Conservation (phyloP, 2,888 invertebrate species). For the Clusia tigrina region DNA sequence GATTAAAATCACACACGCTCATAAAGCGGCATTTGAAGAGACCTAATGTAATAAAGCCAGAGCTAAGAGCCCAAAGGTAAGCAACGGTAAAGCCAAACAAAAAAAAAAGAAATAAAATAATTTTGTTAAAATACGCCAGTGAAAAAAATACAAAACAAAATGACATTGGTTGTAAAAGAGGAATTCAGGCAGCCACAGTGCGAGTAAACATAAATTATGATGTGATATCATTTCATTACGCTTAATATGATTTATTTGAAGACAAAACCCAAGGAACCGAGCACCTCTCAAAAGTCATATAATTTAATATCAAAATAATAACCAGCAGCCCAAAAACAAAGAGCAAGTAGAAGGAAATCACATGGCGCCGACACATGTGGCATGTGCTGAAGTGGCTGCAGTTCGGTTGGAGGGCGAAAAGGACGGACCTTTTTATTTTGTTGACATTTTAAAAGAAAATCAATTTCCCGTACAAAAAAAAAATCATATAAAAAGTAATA, state of each 20-base stretch:
- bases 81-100: not conserved
- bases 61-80: not conserved
- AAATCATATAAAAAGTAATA: constrained; percentile 28
- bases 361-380: not conserved
- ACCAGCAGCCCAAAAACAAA: not conserved
- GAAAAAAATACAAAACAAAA: not conserved
- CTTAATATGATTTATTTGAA: constrained; percentile 4
- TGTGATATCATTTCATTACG: constrained; percentile 5
- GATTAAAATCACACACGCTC: not conserved
- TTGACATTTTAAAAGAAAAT: constrained; percentile 26
- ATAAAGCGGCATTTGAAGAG: not conserved
- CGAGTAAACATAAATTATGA: not conserved
- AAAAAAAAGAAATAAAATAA: not conserved
- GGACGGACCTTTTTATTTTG: constrained; percentile 10
- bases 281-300: not conserved
- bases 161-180: not conserved
- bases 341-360: not conserved
- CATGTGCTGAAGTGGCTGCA: not conserved
- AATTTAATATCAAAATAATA: constrained; percentile 1
- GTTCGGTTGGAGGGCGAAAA: too few species aligned
- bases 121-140: not conserved
- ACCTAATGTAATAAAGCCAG: too few species aligned
- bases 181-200: not conserved
- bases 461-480: constrained; percentile 23
- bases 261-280: not conserved